A percentile compares a stretch with the other conserved stretches of the same genome.
These are phyloP conservation scores for Eudemis profundana DNA, from an alignment of 2,888 invertebrate genomes.

Conservation along the genomic window DNA sequence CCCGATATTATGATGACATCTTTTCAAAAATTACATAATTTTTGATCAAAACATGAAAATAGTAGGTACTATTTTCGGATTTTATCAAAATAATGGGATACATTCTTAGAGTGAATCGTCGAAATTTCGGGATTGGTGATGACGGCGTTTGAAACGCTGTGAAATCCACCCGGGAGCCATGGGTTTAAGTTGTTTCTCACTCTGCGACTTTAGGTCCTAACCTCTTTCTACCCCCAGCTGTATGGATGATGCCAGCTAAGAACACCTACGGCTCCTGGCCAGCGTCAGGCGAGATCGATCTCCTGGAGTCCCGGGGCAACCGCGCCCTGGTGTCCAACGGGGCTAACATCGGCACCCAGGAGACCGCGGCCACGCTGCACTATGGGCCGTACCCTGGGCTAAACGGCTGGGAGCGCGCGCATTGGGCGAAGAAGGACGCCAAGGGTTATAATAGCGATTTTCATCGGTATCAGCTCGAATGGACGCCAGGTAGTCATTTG, in stretches of 20 bases:
- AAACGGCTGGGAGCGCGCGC: conserved; percentile 70
- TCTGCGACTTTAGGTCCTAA: too few species aligned
- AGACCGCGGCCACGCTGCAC: conserved; percentile 85
- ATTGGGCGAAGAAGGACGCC: conserved; percentile 53
- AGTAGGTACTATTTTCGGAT: too few species aligned
- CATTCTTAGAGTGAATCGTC: too few species aligned
- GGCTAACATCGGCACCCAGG: conserved; percentile 85
- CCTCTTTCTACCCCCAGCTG: too few species aligned
- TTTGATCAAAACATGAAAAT: too few species aligned
- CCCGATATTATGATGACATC: too few species aligned
- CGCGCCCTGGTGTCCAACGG: conserved; percentile 75
- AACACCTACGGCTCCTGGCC: conserved; percentile 89
- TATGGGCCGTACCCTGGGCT: conserved; percentile 80
- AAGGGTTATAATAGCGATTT: conserved; percentile 72
- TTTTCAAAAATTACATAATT: too few species aligned
- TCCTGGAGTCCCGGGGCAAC: conserved; percentile 88
- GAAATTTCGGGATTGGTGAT: too few species aligned
- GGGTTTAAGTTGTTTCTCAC: too few species aligned
- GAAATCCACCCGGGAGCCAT: too few species aligned
- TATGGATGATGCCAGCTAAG: conserved; percentile 88
- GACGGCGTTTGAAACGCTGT: too few species aligned
- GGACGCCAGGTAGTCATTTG: conserved; percentile 79
- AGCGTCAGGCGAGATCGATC: conserved; percentile 89
- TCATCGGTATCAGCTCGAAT: conserved; percentile 84
- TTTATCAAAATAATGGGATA: too few species aligned